Evolutionary conservation across 2,113 vertebrate genomes (phyloP).

Genomic region (Anthoscopus minutus): DNA sequence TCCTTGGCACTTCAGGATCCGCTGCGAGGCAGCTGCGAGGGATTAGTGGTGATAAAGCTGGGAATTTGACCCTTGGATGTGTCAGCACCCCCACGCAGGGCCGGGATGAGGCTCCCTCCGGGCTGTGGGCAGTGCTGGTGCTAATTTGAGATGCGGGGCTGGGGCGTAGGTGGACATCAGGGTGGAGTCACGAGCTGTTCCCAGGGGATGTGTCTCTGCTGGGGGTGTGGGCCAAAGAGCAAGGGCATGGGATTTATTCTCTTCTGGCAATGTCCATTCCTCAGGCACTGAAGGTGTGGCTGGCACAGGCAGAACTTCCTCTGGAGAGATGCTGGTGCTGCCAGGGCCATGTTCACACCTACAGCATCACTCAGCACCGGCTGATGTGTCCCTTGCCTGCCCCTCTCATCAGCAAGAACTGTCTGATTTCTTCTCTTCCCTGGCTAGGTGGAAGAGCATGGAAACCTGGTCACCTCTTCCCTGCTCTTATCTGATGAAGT

Average conservation of each 20-base stretch:
- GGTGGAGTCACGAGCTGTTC: neutral
- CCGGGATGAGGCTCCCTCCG: neutral
- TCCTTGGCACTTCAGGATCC: neutral
- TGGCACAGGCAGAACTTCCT: neutral
- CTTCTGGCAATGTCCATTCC: fast-evolving
- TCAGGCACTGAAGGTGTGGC: fast-evolving
- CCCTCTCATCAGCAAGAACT: neutral
- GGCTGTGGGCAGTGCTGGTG: neutral
- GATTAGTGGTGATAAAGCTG: neutral
- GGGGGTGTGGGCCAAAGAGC: neutral
- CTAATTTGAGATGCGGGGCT: neutral
- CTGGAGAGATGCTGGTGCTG: neutral
- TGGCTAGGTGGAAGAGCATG: neutral
- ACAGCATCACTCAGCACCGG: neutral
- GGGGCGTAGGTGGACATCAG: neutral
- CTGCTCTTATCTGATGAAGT: neutral
- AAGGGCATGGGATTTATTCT: neutral
- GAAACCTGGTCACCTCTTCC: neutral
- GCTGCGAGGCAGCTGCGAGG: neutral
- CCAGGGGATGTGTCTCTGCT: neutral
- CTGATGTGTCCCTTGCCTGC: neutral
- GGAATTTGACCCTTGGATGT: neutral
- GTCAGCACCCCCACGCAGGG: neutral
- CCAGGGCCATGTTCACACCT: neutral
- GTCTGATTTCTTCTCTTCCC: neutral